A percentile compares a stretch with the other conserved stretches of the same genome.
Evolutionary conservation across 2,888 invertebrate genomes (phyloP).

Genomic region (Elegia similella): DNA sequence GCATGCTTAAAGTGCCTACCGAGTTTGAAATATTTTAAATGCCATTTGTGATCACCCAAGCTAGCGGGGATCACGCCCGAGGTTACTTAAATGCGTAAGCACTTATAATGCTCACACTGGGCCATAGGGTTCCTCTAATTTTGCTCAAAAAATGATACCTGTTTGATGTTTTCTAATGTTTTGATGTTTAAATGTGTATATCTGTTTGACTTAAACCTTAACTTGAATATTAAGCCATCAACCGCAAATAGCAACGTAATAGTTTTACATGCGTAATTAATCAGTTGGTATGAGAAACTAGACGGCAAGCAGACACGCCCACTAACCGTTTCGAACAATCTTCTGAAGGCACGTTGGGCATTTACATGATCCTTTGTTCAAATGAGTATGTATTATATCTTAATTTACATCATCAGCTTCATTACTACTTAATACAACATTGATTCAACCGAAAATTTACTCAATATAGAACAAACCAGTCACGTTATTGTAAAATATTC

Average conservation of each 20-base stretch:
- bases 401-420: no score
- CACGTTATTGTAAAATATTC: not conserved
- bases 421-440: not conserved
- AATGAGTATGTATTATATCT: not conserved
- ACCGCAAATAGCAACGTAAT: not conserved
- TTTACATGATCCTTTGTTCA: not conserved
- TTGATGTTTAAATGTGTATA: no score
- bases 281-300: not conserved
- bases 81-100: no score
- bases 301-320: constrained; percentile 2
- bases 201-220: no score
- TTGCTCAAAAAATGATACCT: no score
- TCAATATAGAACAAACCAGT: not conserved
- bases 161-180: no score
- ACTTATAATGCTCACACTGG: no score
- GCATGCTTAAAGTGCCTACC: no score
- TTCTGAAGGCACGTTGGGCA: not conserved
- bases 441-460: not conserved
- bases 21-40: no score
- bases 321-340: not conserved
- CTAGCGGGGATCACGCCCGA: no score
- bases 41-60: no score
- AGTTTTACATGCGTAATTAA: constrained; percentile 6
- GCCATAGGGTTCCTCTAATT: no score
- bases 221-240: not conserved